phyloP scores from a whole-genome alignment of 2,888 invertebrate species.

The Caenorhabditis doughertyi region DNA sequence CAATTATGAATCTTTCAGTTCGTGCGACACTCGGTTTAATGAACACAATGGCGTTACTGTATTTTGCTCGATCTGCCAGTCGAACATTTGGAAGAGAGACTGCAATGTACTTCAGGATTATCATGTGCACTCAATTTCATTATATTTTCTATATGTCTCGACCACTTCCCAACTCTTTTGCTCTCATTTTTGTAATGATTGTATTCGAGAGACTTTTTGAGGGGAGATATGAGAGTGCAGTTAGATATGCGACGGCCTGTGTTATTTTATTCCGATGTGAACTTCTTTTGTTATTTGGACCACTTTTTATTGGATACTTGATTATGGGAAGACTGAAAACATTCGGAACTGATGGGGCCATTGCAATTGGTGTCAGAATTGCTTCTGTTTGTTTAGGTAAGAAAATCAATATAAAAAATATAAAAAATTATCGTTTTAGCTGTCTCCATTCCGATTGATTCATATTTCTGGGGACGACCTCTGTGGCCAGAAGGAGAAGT shows the following conservation, averaged over 20 bases:
- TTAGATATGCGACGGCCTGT: constrained; percentile 85
- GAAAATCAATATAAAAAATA: constrained; percentile 76
- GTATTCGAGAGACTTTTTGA: constrained; percentile 92
- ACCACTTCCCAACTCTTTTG: constrained; percentile 95
- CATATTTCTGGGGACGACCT: constrained; percentile 92
- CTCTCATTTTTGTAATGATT: constrained; percentile 91
- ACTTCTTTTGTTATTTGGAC: constrained; percentile 88
- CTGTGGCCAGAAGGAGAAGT: constrained; percentile 99
- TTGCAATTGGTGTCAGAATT: constrained; percentile 83
- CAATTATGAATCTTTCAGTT: constrained; percentile 86
- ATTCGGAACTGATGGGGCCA: constrained; percentile 80
- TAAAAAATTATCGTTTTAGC: constrained; percentile 85
- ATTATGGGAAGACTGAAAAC: constrained; percentile 87
- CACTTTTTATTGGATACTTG: constrained; percentile 91
- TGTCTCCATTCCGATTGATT: constrained; percentile 90
- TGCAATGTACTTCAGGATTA: constrained; percentile 83
- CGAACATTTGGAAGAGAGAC: constrained; percentile 90
- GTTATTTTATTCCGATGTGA: constrained; percentile 87
- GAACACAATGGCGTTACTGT: constrained; percentile 89
- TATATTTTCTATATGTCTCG: constrained; percentile 97
- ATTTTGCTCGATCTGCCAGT: constrained; percentile 88
- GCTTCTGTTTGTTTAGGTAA: constrained; percentile 85
- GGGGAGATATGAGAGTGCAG: constrained; percentile 86
- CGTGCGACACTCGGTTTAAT: constrained; percentile 89
- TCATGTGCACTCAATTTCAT: constrained; percentile 96